Evolutionary conservation across 1,140 invertebrate genomes (phyloP).

Genomic region (Aphelenchoides besseyi): DNA sequence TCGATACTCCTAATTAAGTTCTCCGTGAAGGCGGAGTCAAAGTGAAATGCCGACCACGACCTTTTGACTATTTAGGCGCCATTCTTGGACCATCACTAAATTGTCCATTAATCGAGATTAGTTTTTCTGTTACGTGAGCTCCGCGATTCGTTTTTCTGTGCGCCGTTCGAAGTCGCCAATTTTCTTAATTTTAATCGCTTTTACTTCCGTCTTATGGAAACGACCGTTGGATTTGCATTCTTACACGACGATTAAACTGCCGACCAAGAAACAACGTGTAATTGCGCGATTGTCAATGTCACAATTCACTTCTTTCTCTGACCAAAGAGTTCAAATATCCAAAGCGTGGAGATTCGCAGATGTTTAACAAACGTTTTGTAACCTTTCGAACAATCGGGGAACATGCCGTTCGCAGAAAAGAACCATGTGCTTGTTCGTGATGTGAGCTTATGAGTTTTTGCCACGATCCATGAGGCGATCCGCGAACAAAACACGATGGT

Average conservation of each 20-base stretch:
- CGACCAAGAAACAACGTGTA: neutral
- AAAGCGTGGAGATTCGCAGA: no score
- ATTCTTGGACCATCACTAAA: slow-evolving; percentile 6
- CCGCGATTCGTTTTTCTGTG: no score
- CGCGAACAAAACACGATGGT: neutral
- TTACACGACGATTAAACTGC: no score
- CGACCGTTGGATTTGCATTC: no score
- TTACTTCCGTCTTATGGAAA: neutral
- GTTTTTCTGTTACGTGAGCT: neutral
- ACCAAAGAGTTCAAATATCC: neutral
- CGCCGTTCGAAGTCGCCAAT: neutral
- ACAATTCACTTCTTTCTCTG: neutral
- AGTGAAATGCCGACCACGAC: no score
- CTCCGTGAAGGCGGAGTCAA: no score
- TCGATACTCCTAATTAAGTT: no score
- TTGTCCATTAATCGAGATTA: slow-evolving; percentile 1
- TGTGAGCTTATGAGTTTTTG: neutral
- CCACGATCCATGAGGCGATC: neutral
- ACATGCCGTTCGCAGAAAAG: neutral
- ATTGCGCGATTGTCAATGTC: neutral
- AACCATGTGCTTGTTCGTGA: neutral
- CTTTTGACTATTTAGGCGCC: no score
- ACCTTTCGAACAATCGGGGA: neutral
- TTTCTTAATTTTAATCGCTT: neutral
- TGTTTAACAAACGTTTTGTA: neutral